These are phyloP conservation scores for Phylloscopus trochilus DNA, from an alignment of 2,113 vertebrate genomes.

Conservation along the genomic window DNA sequence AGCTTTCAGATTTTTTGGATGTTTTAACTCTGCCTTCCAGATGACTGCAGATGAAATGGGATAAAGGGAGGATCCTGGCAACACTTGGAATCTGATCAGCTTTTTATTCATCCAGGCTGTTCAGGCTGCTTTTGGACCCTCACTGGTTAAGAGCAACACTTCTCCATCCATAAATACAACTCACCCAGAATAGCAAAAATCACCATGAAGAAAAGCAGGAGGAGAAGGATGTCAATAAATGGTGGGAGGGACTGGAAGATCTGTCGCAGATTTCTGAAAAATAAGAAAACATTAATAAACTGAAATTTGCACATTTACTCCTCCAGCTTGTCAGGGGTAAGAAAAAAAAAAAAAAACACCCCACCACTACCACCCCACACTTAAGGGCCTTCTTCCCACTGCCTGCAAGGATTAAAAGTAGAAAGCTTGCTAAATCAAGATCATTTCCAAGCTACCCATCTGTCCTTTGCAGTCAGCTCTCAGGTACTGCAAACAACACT, in stretches of 20 bases:
- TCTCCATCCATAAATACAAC: conserved; percentile 1
- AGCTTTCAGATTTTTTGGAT: background rate
- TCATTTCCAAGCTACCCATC: background rate
- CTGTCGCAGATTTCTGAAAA: conserved; percentile 91
- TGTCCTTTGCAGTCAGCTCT: background rate
- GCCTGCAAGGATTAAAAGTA: background rate
- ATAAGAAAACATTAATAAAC: background rate
- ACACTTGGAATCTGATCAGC: background rate
- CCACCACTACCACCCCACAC: background rate
- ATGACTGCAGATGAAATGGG: background rate
- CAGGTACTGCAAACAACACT: background rate
- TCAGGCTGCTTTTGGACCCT: background rate
- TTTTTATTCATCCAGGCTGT: background rate
- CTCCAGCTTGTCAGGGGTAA: background rate
- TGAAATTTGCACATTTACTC: background rate
- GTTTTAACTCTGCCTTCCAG: background rate
- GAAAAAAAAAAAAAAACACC: background rate
- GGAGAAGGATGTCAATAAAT: conserved; percentile 95
- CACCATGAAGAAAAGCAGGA: conserved; percentile 98
- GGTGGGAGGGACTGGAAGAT: conserved; percentile 98
- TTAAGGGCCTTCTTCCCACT: background rate
- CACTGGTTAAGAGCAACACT: background rate
- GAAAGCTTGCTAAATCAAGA: background rate
- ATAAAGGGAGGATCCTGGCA: background rate
- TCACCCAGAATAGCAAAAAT: conserved; percentile 96